These are phyloP conservation scores for Bembecia ichneumoniformis DNA, from an alignment of 2,888 invertebrate genomes.

Conservation along the genomic window DNA sequence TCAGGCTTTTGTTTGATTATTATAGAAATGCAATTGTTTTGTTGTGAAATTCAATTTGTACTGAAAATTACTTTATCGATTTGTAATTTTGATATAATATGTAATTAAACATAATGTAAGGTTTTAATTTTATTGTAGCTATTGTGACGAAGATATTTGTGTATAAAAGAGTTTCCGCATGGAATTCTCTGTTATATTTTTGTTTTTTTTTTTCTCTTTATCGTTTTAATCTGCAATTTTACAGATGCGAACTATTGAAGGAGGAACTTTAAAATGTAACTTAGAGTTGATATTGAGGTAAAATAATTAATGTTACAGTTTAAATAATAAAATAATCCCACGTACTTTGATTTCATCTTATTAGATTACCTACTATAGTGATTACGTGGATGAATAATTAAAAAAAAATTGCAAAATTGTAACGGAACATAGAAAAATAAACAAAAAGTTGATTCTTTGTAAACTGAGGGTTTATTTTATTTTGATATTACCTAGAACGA, in stretches of 20 bases:
- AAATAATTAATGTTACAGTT: conserved; percentile 62
- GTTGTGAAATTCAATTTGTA: conserved; percentile 28
- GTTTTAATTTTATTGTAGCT: conserved; percentile 36
- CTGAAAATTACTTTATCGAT: conserved; percentile 17
- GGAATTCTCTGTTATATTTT: conserved; percentile 42
- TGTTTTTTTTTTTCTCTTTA: conserved; percentile 27
- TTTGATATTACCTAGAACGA: background rate
- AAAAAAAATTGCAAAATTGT: conserved; percentile 71
- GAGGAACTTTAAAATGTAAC: conserved; percentile 58
- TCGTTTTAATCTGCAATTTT: conserved; percentile 28
- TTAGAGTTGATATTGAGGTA: conserved; percentile 58
- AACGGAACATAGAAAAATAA: conserved; percentile 65
- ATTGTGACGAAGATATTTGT: conserved; percentile 17
- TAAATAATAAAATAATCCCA: conserved; percentile 69
- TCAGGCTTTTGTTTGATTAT: conserved; percentile 42
- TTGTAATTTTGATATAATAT: conserved; percentile 22
- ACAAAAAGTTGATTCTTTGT: conserved; percentile 69
- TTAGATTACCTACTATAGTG: conserved; percentile 42
- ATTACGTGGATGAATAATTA: conserved; percentile 55
- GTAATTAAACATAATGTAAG: conserved; percentile 40
- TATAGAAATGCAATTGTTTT: conserved; percentile 40
- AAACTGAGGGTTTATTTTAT: conserved; percentile 42
- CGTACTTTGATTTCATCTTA: conserved; percentile 66
- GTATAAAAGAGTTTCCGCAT: conserved; percentile 21
- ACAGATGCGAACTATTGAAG: conserved; percentile 41